These are phyloP conservation scores for Passer domesticus DNA, from an alignment of 2,113 vertebrate species.

Conservation along the genomic window DNA sequence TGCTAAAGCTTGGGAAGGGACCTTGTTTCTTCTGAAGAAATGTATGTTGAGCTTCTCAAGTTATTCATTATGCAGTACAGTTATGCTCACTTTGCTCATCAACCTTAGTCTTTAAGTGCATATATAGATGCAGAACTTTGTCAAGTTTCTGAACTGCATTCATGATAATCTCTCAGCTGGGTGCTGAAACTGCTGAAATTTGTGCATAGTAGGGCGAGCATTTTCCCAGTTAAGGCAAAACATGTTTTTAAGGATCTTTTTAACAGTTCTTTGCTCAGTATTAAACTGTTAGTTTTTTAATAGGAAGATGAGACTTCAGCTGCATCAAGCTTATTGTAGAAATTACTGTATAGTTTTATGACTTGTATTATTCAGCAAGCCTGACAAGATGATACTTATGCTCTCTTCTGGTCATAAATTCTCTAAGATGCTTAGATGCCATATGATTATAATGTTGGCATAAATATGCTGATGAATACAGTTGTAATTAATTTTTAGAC, in stretches of 20 bases:
- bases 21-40: background rate
- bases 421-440: conserved; percentile 16
- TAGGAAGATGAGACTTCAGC: background rate
- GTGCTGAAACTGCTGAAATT: background rate
- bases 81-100: background rate
- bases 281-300: background rate
- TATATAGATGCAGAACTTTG: background rate
- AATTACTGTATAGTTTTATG: conserved; percentile 30
- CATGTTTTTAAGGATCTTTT: background rate
- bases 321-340: background rate
- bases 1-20: background rate
- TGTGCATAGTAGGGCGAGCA: background rate
- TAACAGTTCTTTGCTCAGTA: background rate
- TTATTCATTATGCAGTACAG: background rate
- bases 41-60: background rate
- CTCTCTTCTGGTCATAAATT: background rate
- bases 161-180: background rate
- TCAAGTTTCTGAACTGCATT: background rate
- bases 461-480: conserved; percentile 21
- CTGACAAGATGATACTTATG: conserved; percentile 2
- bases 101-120: background rate
- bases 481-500: conserved; percentile 26
- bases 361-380: background rate
- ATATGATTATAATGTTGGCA: background rate
- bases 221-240: background rate